Evolutionary conservation across 2,888 invertebrate species (phyloP).

Genomic region (Ametastegia equiseti): DNA sequence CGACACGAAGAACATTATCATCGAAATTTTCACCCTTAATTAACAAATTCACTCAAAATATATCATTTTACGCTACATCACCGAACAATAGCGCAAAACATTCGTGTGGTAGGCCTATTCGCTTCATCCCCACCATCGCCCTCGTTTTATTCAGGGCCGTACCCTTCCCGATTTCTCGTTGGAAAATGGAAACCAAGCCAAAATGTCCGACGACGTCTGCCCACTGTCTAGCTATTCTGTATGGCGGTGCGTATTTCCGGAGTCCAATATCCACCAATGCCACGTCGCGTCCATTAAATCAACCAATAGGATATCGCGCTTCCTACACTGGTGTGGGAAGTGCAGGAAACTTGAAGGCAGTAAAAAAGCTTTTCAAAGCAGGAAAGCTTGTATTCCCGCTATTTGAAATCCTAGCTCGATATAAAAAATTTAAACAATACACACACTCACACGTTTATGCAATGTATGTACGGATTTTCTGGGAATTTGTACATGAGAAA

Average conservation of each 20-base stretch:
- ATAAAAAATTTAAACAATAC: not conserved
- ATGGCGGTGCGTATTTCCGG: constrained; percentile 3
- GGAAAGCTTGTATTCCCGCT: not conserved
- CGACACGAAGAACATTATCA: constrained; percentile 58
- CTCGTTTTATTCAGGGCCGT: constrained; percentile 20
- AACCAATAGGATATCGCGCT: not conserved
- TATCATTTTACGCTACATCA: constrained; percentile 58
- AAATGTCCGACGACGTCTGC: constrained; percentile 1
- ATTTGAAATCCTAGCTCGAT: not conserved
- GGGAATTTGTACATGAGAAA: not conserved
- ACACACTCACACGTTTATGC: too few relatives aligned
- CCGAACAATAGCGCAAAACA: constrained; percentile 68
- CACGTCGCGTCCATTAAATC: not conserved
- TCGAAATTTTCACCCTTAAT: constrained; percentile 49
- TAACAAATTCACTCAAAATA: constrained; percentile 53
- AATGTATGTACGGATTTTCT: not conserved
- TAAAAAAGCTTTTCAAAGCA: not conserved
- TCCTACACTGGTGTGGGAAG: too few relatives aligned
- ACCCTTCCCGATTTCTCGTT: not conserved
- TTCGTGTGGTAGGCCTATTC: constrained; percentile 64
- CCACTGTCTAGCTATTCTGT: not conserved
- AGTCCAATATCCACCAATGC: not conserved
- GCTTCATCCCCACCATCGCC: constrained; percentile 58
- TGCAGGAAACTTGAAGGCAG: too few relatives aligned
- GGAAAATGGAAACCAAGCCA: not conserved